A percentile compares a stretch with the other conserved stretches of the same genome.
These are phyloP conservation scores for Diglossa brunneiventris DNA, from an alignment of 2,113 vertebrate species.

Conservation along the genomic window DNA sequence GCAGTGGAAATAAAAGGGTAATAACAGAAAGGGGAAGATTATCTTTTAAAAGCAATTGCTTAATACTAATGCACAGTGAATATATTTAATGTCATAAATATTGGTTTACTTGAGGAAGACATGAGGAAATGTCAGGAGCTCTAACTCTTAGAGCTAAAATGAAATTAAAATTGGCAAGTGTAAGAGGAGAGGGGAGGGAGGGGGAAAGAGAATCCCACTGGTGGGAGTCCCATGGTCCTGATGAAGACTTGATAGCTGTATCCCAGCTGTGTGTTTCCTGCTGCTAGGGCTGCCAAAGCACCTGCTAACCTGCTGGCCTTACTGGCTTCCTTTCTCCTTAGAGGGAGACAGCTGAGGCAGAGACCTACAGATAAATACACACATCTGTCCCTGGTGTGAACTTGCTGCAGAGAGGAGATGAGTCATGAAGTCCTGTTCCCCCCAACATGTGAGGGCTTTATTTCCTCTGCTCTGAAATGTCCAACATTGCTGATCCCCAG, in stretches of 20 bases:
- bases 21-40: conserved; percentile 7
- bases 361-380: background rate
- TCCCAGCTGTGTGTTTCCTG: background rate
- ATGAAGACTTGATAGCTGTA: background rate
- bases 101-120: background rate
- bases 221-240: background rate
- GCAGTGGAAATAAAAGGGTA: conserved; percentile 12
- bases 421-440: background rate
- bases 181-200: background rate
- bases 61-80: background rate
- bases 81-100: conserved; percentile 16
- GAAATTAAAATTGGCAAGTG: conserved; percentile 18
- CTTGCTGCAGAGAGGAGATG: background rate
- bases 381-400: background rate
- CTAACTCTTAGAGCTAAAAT: background rate
- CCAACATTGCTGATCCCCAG: background rate
- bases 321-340: background rate
- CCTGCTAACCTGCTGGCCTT: background rate
- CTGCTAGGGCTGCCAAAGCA: background rate
- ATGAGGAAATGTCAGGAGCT: background rate
- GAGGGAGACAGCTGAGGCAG: background rate
- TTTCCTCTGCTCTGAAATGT: background rate
- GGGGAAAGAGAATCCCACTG: background rate
- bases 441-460: fast-evolving
- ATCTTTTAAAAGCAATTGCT: conserved; percentile 14